Base-by-base conservation (phyloP, 1,140 invertebrate species). In the Colletes gigas region DNA sequence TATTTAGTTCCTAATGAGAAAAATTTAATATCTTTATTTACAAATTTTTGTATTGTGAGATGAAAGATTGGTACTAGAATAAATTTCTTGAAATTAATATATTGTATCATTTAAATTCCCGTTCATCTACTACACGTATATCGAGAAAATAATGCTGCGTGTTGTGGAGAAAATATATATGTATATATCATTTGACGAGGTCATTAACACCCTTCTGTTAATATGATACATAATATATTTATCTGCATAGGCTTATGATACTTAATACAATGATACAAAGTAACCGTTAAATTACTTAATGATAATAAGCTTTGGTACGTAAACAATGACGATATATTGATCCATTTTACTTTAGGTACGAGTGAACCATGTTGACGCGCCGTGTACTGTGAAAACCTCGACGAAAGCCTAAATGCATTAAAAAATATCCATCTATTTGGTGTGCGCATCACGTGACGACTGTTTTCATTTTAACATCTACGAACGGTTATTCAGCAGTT, bases 241-340 rank as follows among this genome's bases (percentile, higher is more conserved):
- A 91, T 91, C 85, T 90, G 85, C 89, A 92, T 91, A 92, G 88
- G 89, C 89, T 90, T 93, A 92, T 88, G 89, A 90, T 92, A 93
- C 91, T 92, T 90, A 89, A 92, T 91, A 90, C 89, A 91, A 92
- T 92, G 90, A 92, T 93, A 92, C 86, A 93, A 92, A 92, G 87
- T 90, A 92, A 92, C 90, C 86, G 83, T 91, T 89, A 91, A 92
- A 90, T 91, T 92, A 92, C 88, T 92, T 91, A 92, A 92, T 90
- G 85, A 88, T 90, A 89, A 90, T 92, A 92, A 93, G 92, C 93
- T 93, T 93, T 93, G 93, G 93, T 93, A 93, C 90, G 91, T 91
- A 93, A 93, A 92, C 89, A 92, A 92, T 92, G 90, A 91, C 88
- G 88, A 91, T 86, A 83, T 89, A 83, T 83, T 83, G 80, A 89